Evolutionary conservation across 2,888 invertebrate species (phyloP), one percentile per base, ranked within the genome.

Genomic region (Platycnemis pennipes): DNA sequence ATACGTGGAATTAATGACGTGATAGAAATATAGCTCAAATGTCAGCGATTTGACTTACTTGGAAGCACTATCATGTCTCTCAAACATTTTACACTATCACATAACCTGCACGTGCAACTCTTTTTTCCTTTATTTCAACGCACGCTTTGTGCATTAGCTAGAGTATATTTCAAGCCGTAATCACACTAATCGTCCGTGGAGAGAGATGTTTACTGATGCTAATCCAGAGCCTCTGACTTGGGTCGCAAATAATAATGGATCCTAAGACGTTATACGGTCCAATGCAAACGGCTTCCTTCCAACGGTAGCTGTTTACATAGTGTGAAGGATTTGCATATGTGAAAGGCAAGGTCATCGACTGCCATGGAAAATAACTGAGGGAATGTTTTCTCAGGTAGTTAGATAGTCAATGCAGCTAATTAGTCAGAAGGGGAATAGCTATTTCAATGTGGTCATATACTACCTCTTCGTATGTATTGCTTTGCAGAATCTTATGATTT

Each of bases 271-370:
- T 31, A 77, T 77, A 8, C 77, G 77, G 37, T 13, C 37, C n/a
- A 77, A 77, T 77, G 37, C 77, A 13, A 77, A 77, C 77, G 37
- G 77, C 77, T 77, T 77, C 77, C 77, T 77, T 77, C 37, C 77
- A 77, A 13, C 77, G 37, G 77, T 77, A 37, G 77, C 77, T 77
- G 77, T 77, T 77, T 31, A 77, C 77, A 77, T 37, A 77, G 77
- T 37, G 77, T 63, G 63, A 26, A 77, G 37, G 37, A 77, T 77
- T 77, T 77, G 77, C 77, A 77, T 77, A 77, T 77, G 77, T 31
- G 37, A 37, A 13, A 37, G 77, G 77, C 37, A 77, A 22, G 37
- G 31, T 7, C 0, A 7, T n/a, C 37, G 37, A 31, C 13, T 37
- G 3, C 37, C 16, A 37, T 77, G 77, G n/a, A 37, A 77, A 77